phyloP scores from a whole-genome alignment of 2,113 vertebrate genomes.

The Galeopterus variegatus region DNA sequence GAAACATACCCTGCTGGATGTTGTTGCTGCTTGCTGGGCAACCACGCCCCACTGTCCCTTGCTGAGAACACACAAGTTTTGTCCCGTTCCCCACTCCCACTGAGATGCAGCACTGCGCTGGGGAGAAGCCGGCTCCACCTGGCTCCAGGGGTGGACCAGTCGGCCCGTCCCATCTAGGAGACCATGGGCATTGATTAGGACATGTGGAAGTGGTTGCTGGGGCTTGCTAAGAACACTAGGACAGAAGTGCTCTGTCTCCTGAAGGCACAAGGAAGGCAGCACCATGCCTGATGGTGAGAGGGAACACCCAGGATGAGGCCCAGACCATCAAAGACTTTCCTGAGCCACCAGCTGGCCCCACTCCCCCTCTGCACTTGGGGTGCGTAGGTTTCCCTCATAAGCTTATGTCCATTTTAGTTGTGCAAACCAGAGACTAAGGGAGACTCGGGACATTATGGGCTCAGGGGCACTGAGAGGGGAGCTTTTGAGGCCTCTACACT shows the following conservation, averaged over 20 bases:
- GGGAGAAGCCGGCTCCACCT: background rate
- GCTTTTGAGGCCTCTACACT: background rate
- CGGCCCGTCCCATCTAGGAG: background rate
- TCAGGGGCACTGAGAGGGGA: background rate
- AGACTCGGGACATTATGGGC: too few species aligned
- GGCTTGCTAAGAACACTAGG: background rate
- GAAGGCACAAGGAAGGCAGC: background rate
- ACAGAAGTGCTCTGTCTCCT: background rate
- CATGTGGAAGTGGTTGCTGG: background rate
- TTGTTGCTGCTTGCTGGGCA: background rate
- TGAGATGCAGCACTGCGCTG: background rate
- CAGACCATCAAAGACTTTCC: too few species aligned
- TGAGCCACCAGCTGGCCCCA: background rate
- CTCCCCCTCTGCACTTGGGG: background rate
- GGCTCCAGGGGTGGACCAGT: background rate
- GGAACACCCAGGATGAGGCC: background rate
- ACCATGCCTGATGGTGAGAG: background rate
- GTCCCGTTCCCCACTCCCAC: background rate
- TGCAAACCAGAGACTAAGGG: background rate
- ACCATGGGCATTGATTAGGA: background rate
- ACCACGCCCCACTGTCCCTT: background rate
- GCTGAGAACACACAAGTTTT: accelerated
- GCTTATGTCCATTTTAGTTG: accelerated
- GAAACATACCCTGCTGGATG: accelerated
- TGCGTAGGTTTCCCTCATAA: background rate